Evolutionary conservation across 2,113 vertebrate species (phyloP).

Genomic region (Mesembrinibis cayennensis): DNA sequence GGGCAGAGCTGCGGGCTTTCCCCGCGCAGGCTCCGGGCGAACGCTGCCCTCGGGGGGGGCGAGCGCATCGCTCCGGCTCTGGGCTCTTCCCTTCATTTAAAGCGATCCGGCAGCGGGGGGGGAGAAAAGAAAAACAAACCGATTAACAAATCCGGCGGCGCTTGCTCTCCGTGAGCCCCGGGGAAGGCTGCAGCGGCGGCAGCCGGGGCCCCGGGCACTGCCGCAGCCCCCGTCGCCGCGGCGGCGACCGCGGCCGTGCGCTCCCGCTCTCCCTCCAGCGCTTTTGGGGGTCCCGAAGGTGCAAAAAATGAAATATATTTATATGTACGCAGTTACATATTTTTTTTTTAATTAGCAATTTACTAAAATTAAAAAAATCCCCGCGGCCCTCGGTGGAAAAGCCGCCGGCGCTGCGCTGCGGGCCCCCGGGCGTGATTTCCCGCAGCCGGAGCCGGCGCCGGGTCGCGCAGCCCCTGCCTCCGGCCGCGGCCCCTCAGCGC

Average conservation of each 20-base stretch:
- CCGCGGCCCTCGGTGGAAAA: not conserved
- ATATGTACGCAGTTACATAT: rapidly evolving
- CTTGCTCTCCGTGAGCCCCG: not conserved
- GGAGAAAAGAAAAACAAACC: not conserved
- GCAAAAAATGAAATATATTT: not conserved
- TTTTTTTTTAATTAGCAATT: not conserved
- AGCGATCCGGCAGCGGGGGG: not conserved
- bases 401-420: not conserved
- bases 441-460: not conserved
- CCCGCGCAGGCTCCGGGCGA: not conserved
- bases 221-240: not conserved
- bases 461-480: not conserved
- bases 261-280: not conserved
- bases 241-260: not conserved
- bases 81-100: not conserved
- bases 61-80: not conserved
- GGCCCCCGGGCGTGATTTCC: not conserved
- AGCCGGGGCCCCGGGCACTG: not conserved
- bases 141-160: not conserved
- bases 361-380: not conserved
- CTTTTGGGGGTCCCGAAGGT: not conserved
- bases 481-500: not conserved
- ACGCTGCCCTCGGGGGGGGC: not conserved
- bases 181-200: not conserved
- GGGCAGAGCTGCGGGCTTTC: not conserved